These are phyloP conservation scores for Atta texana DNA, from an alignment of 1,140 invertebrate genomes.

Conservation along the genomic window DNA sequence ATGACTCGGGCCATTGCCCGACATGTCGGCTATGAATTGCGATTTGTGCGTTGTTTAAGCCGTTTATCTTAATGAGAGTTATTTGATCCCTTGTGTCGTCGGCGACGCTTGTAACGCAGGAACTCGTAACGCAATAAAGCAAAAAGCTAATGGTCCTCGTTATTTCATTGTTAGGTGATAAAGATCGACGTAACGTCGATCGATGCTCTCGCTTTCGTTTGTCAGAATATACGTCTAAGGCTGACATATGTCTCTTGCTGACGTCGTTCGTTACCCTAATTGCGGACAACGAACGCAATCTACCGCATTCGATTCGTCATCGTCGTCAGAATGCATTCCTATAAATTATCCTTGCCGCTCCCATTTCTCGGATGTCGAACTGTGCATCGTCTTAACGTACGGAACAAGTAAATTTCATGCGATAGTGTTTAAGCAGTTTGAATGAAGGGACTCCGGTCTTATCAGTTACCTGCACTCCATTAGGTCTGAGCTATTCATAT, in stretches of 20 bases:
- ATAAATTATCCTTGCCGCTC: conserved; percentile 45
- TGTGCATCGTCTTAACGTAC: neutral
- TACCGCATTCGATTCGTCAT: conserved; percentile 62
- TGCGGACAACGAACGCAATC: conserved; percentile 69
- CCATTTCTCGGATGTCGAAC: conserved; percentile 55
- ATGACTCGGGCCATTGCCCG: conserved; percentile 36
- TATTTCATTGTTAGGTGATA: conserved; percentile 75
- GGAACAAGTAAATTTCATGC: conserved; percentile 38
- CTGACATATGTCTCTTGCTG: conserved; percentile 58
- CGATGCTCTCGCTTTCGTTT: conserved; percentile 20
- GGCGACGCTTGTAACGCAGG: conserved; percentile 56
- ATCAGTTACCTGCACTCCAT: conserved; percentile 28
- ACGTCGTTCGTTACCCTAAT: conserved; percentile 69
- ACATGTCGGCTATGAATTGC: conserved; percentile 9
- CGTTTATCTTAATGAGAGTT: conserved; percentile 76
- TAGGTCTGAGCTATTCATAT: conserved; percentile 49
- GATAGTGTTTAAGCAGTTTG: conserved; percentile 36
- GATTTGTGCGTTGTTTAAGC: conserved; percentile 69
- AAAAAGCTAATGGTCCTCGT: conserved; percentile 76
- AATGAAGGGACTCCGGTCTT: conserved; percentile 14
- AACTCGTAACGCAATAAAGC: conserved; percentile 73
- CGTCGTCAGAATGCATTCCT: conserved; percentile 20
- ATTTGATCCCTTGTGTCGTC: conserved; percentile 74
- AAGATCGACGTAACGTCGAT: conserved; percentile 70
- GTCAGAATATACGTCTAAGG: conserved; percentile 50